phyloP scores from a whole-genome alignment of 2,113 vertebrate genomes.

The Poecile atricapillus region DNA sequence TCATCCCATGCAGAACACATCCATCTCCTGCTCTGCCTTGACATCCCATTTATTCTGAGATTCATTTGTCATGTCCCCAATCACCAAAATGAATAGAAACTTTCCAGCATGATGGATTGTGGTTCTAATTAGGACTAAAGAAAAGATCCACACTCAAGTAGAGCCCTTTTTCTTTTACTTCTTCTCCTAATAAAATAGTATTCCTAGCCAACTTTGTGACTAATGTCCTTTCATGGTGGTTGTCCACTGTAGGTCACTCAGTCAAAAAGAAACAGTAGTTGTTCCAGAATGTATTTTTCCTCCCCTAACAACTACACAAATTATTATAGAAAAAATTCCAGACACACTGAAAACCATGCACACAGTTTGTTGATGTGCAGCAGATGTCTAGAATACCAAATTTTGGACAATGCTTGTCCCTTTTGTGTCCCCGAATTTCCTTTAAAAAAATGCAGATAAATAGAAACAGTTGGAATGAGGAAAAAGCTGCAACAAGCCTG shows the following conservation, averaged over 20 bases:
- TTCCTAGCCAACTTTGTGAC: constrained; percentile 49
- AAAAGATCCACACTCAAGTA: constrained; percentile 75
- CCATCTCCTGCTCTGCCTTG: constrained; percentile 83
- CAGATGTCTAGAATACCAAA: constrained; percentile 1
- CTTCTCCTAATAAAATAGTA: constrained; percentile 67
- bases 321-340: neutral
- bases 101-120: constrained; percentile 84
- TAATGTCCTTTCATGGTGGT: constrained; percentile 62
- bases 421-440: neutral
- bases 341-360: neutral
- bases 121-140: constrained; percentile 84
- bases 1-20: constrained; percentile 85
- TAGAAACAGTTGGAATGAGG: neutral
- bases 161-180: constrained; percentile 58
- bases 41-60: constrained; percentile 88
- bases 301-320: neutral
- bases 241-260: constrained; percentile 72
- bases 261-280: constrained; percentile 5
- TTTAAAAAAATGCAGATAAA: neutral
- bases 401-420: neutral
- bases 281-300: neutral
- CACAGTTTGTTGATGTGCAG: neutral
- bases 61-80: constrained; percentile 94
- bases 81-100: constrained; percentile 88
- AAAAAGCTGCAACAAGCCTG: neutral